phyloP scores from a whole-genome alignment of 2,888 invertebrate species.

The Acleris holmiana region DNA sequence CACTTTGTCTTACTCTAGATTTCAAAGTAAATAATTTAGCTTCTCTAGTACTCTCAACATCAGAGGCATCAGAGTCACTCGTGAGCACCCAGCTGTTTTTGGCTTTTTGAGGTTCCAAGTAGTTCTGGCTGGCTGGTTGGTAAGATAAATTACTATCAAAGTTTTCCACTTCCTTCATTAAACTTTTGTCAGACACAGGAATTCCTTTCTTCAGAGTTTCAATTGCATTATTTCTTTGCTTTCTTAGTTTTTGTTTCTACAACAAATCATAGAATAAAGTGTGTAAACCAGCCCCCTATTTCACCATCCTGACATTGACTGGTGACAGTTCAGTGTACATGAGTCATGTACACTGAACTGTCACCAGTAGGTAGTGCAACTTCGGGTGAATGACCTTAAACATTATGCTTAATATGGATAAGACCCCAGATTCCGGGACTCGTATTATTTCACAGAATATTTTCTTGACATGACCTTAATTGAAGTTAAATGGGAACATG shows the following conservation, averaged over 20 bases:
- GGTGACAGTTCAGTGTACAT: too few species aligned
- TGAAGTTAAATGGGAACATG: too few species aligned
- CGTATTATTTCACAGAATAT: too few species aligned
- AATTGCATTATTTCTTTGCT: conserved; percentile 76
- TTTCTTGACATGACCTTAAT: too few species aligned
- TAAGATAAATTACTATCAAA: conserved; percentile 72
- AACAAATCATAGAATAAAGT: conserved; percentile 37
- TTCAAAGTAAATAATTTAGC: conserved; percentile 77
- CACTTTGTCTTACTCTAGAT: conserved; percentile 87
- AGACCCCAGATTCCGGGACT: too few species aligned
- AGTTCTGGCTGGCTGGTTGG: conserved; percentile 68
- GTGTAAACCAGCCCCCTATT: too few species aligned
- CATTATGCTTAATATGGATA: too few species aligned
- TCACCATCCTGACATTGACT: too few species aligned
- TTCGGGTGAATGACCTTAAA: too few species aligned
- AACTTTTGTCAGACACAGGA: conserved; percentile 71
- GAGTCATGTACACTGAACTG: too few species aligned
- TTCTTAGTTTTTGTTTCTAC: conserved; percentile 79
- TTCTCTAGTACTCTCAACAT: conserved; percentile 83
- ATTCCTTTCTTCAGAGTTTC: conserved; percentile 77
- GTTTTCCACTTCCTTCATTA: conserved; percentile 72
- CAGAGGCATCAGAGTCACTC: conserved; percentile 88
- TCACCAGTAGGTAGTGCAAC: too few species aligned
- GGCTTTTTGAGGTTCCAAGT: conserved; percentile 61
- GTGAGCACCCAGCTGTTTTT: conserved; percentile 73